These are phyloP conservation scores for Anas flavirostris DNA, from an alignment of 2,797 vertebrate genomes.

Conservation along the genomic window DNA sequence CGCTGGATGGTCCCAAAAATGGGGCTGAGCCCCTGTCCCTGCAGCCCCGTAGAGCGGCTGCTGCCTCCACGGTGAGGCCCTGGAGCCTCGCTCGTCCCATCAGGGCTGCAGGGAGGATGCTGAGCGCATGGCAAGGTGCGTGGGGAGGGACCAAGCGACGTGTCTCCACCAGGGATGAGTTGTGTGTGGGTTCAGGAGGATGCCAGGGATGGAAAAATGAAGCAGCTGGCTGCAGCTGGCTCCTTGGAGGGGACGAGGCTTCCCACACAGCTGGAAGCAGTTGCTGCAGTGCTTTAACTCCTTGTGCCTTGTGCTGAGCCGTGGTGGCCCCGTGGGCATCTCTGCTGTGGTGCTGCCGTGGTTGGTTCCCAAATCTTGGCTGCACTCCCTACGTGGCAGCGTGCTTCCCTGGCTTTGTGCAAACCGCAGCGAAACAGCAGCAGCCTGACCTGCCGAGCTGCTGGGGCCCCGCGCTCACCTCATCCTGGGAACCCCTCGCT, in stretches of 20 bases:
- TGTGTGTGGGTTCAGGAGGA: fast-evolving
- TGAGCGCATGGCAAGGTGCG: not conserved
- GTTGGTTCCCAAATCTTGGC: no score
- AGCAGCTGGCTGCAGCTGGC: not conserved
- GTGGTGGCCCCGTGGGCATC: not conserved
- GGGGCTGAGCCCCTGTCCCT: not conserved
- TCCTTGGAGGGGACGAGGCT: fast-evolving
- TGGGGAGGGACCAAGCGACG: not conserved
- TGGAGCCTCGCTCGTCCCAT: not conserved
- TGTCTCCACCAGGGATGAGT: no score
- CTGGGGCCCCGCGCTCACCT: not conserved
- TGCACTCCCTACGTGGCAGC: fast-evolving
- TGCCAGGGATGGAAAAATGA: not conserved
- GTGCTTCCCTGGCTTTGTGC: not conserved
- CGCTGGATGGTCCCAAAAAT: not conserved
- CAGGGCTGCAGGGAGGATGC: not conserved
- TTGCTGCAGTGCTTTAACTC: not conserved
- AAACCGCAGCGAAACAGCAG: fast-evolving
- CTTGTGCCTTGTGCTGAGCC: not conserved
- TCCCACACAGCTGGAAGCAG: not conserved
- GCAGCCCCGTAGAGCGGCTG: not conserved
- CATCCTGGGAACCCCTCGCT: no score
- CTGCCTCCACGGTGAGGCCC: fast-evolving
- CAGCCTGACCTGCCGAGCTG: not conserved
- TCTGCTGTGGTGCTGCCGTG: not conserved